Conservation (phyloP, 2,113 vertebrate genomes). For the Cisticola juncidis region DNA sequence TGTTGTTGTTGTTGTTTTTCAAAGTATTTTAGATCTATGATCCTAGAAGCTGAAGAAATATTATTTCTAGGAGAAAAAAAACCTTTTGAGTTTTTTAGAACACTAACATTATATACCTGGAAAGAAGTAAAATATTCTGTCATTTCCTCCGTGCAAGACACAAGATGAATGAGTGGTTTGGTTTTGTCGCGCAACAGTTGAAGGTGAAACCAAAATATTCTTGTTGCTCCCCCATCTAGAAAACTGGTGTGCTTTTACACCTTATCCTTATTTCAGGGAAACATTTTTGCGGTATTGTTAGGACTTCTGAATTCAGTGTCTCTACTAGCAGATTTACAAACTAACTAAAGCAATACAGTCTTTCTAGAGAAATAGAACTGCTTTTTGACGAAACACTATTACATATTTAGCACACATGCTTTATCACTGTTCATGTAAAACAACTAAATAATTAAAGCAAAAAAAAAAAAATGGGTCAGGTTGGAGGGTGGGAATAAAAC, state of each 20-base stretch:
- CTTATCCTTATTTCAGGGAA: background rate
- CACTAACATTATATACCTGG: background rate
- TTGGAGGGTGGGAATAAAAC: background rate
- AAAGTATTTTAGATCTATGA: background rate
- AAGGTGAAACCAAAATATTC: background rate
- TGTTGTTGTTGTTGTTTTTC: background rate
- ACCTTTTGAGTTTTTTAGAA: background rate
- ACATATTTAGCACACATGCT: background rate
- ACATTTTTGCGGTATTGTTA: background rate
- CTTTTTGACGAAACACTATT: background rate
- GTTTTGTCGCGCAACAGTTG: background rate
- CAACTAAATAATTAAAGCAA: background rate
- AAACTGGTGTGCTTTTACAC: background rate
- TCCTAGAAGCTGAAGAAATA: background rate
- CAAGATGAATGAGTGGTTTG: background rate
- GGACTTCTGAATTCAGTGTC: background rate
- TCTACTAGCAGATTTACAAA: background rate
- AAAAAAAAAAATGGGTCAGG: background rate
- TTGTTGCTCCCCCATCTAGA: background rate
- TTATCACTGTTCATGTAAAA: background rate
- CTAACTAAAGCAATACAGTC: background rate
- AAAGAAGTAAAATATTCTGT: background rate
- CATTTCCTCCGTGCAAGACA: background rate
- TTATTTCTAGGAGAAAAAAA: background rate
- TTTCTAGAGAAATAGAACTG: background rate